phyloP scores from a whole-genome alignment of 2,888 invertebrate species.

The Clunio marinus region DNA sequence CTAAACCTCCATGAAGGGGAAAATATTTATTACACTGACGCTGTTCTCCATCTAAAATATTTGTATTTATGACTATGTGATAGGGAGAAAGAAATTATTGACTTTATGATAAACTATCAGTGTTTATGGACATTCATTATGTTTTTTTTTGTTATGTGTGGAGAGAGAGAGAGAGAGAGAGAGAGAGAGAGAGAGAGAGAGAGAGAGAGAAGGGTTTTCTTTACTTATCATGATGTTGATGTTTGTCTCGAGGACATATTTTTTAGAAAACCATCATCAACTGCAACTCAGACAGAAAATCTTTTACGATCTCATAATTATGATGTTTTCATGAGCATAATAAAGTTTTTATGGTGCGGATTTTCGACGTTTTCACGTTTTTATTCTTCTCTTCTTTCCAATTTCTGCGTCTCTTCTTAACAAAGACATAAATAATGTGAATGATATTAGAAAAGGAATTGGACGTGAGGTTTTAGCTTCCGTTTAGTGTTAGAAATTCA shows the following conservation, averaged over 20 bases:
- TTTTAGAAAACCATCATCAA: not conserved
- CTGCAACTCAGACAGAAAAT: slow-evolving; percentile 6
- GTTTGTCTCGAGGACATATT: not conserved
- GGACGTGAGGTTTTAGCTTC: slow-evolving; percentile 21
- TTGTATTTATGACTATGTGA: slow-evolving; percentile 37
- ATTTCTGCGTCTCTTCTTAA: too few relatives aligned
- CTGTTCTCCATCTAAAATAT: slow-evolving; percentile 12
- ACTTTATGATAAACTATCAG: slow-evolving; percentile 37
- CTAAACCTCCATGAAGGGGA: slow-evolving; percentile 7
- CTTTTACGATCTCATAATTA: slow-evolving; percentile 13
- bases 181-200: not conserved
- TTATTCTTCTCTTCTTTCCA: not conserved
- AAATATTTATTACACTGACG: slow-evolving; percentile 27
- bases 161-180: too few relatives aligned
- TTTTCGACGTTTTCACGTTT: not conserved
- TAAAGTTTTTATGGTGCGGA: slow-evolving; percentile 1
- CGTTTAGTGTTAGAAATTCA: slow-evolving; percentile 34
- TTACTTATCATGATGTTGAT: slow-evolving; percentile 1
- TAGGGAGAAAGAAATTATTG: slow-evolving; percentile 38
- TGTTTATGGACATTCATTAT: slow-evolving; percentile 29
- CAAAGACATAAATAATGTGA: too few relatives aligned
- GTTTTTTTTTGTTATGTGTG: slow-evolving; percentile 17
- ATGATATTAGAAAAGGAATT: too few relatives aligned
- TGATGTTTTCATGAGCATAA: slow-evolving; percentile 1
- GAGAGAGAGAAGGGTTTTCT: slow-evolving; percentile 25